phyloP scores from a whole-genome alignment of 2,113 vertebrate species.

The Lagopus leucura region DNA sequence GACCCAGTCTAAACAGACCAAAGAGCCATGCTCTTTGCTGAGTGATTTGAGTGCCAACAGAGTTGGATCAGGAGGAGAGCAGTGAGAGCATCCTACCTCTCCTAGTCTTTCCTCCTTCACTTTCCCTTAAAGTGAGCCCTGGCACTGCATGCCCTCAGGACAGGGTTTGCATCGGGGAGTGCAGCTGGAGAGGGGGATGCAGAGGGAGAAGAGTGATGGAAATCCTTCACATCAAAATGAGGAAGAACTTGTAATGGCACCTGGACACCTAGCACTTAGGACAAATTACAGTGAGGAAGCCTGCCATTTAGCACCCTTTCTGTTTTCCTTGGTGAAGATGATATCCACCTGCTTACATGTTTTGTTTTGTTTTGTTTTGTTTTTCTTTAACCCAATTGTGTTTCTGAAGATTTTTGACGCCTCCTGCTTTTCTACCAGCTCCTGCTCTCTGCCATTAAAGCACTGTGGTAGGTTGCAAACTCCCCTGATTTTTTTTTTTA shows the following conservation, averaged over 20 bases:
- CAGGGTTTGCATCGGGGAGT: fast-evolving
- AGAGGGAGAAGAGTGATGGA: neutral
- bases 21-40: neutral
- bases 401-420: neutral
- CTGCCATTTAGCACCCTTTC: neutral
- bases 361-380: neutral
- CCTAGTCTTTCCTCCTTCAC: neutral
- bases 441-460: neutral
- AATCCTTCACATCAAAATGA: neutral
- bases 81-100: neutral
- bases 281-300: neutral
- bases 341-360: neutral
- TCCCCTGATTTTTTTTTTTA: neutral
- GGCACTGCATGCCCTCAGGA: neutral
- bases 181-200: fast-evolving
- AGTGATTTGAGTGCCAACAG: fast-evolving
- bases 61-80: neutral
- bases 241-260: neutral
- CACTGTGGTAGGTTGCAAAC: neutral
- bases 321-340: neutral
- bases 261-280: neutral
- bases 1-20: fast-evolving
- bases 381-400: fast-evolving
- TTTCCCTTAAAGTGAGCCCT: neutral
- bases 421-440: neutral